A percentile compares a stretch with the other conserved stretches of the same genome.
These are phyloP conservation scores for Caerostris darwini DNA, from an alignment of 1,140 invertebrate species.

Conservation along the genomic window DNA sequence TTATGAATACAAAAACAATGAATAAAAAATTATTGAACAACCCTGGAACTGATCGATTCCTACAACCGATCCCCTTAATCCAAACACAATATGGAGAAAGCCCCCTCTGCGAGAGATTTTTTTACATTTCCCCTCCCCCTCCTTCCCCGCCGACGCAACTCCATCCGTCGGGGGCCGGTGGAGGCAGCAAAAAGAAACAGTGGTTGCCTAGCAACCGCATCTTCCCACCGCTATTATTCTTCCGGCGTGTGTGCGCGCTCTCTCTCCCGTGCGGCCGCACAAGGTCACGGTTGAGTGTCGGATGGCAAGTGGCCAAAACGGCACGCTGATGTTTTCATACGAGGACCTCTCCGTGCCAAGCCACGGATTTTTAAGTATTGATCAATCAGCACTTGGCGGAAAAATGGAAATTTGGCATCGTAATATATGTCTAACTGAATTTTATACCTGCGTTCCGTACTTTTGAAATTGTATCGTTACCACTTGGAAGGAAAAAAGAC, in stretches of 20 bases:
- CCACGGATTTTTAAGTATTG: neutral
- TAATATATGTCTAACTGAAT: no score
- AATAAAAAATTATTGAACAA: no score
- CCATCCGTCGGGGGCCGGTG: slow-evolving; percentile 28
- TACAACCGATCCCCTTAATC: no score
- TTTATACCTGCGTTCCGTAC: no score
- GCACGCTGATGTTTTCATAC: slow-evolving; percentile 14
- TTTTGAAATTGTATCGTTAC: no score
- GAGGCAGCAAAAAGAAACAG: slow-evolving; percentile 39
- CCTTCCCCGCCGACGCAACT: neutral
- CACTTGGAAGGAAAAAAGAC: no score
- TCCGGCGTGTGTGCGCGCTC: neutral
- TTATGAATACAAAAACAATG: no score
- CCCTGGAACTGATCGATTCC: no score
- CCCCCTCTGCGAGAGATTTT: neutral
- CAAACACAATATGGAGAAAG: neutral
- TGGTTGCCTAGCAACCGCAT: slow-evolving; percentile 68
- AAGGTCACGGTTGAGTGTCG: slow-evolving; percentile 62
- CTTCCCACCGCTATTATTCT: slow-evolving; percentile 51
- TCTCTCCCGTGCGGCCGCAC: neutral
- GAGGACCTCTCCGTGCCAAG: neutral
- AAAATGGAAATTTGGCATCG: neutral
- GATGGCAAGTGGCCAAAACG: slow-evolving; percentile 71
- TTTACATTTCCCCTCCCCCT: neutral
- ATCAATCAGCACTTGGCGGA: neutral